These are phyloP conservation scores for Sebastes wilsoni DNA, from an alignment of 2,797 vertebrate genomes.

Conservation along the genomic window DNA sequence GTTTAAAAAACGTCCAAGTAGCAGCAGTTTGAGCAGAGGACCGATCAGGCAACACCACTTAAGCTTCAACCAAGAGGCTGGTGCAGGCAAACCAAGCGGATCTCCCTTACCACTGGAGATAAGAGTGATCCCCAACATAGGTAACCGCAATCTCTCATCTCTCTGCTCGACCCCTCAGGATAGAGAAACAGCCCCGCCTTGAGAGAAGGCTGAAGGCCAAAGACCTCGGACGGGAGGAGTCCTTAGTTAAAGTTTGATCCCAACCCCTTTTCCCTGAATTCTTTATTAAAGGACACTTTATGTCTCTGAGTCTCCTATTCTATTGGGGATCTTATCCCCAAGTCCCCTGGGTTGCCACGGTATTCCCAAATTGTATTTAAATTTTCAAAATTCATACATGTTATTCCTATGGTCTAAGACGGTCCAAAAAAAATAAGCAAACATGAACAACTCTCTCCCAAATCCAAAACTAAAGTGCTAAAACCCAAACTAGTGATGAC, in stretches of 20 bases:
- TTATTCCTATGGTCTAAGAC: too few relatives aligned
- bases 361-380: too few relatives aligned
- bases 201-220: not conserved
- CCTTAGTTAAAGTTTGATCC: too few relatives aligned
- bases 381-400: too few relatives aligned
- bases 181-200: not conserved
- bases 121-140: accelerated
- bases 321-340: not conserved
- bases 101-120: accelerated
- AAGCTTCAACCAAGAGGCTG: too few relatives aligned
- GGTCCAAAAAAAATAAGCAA: too few relatives aligned
- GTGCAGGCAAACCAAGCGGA: not conserved
- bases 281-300: accelerated
- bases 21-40: not conserved
- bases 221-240: accelerated
- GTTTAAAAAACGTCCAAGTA: not conserved
- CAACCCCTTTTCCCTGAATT: too few relatives aligned
- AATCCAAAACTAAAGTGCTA: too few relatives aligned
- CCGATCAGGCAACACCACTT: not conserved
- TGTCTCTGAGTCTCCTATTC: not conserved
- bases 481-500: too few relatives aligned
- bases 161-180: accelerated
- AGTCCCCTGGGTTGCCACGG: not conserved
- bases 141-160: not conserved
- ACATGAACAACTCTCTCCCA: too few relatives aligned